Conservation (phyloP, 64 coral and sea anemone genomes). For the Stichodactyla mertensii region DNA sequence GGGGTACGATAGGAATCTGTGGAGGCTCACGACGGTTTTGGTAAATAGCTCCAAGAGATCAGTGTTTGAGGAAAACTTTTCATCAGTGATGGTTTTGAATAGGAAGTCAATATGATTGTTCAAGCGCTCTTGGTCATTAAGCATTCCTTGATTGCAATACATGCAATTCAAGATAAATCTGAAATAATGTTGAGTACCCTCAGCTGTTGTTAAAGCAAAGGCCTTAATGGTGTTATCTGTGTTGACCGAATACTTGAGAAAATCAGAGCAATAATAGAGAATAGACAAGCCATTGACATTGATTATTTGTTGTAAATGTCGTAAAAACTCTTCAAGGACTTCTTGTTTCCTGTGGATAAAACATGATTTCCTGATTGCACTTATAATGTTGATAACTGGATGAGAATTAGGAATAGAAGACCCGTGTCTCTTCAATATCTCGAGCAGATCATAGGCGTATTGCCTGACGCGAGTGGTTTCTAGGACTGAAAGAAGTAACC, state of each 20-base stretch:
- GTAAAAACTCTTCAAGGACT: neutral
- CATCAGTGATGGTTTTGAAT: neutral
- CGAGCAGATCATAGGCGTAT: neutral
- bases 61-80: neutral
- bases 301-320: neutral
- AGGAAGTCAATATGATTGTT: neutral
- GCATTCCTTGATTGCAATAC: neutral
- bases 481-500: neutral
- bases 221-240: neutral
- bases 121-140: neutral
- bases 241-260: neutral
- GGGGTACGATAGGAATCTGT: neutral
- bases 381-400: no score
- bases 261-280: neutral
- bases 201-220: neutral
- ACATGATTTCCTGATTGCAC: no score
- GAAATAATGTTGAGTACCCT: neutral
- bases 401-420: no score
- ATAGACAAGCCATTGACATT: neutral
- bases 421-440: neutral
- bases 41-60: neutral
- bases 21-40: neutral
- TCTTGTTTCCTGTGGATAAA: no score
- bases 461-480: neutral
- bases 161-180: neutral